Percentiles rank a stretch among this genome's conserved stretches.
Conservation (phyloP, 2,113 vertebrate species). For the Aspidoscelis tigris region DNA sequence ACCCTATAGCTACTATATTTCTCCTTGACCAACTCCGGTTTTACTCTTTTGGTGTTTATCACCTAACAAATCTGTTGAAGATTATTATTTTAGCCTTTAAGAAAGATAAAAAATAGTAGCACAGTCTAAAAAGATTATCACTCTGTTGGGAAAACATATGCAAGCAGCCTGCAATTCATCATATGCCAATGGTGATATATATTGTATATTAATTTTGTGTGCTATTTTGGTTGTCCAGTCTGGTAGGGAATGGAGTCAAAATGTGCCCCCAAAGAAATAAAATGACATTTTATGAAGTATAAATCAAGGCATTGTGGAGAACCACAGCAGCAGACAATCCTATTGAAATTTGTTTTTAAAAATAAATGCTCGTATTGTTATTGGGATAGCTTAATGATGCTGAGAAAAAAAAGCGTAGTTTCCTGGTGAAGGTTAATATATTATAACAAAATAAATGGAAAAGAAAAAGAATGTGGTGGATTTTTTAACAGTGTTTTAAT, state of each 20-base stretch:
- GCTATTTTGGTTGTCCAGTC: background rate
- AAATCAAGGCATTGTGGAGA: background rate
- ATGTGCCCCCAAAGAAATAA: background rate
- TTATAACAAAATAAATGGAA: background rate
- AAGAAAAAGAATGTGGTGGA: background rate
- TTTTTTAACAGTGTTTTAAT: background rate
- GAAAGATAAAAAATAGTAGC: background rate
- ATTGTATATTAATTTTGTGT: background rate
- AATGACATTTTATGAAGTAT: background rate
- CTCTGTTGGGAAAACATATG: background rate
- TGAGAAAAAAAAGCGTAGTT: constrained; percentile 25
- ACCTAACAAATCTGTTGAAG: background rate
- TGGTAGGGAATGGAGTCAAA: background rate
- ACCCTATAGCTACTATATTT: background rate
- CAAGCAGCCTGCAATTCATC: background rate
- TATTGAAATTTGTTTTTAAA: no score
- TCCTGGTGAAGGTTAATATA: background rate
- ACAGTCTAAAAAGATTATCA: background rate
- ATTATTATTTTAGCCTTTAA: background rate
- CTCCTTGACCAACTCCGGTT: background rate
- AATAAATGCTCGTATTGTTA: background rate
- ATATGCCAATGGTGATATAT: background rate
- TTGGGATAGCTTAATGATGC: background rate
- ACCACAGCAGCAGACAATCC: background rate
- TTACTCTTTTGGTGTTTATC: background rate